These are phyloP conservation scores for Kuschelorhynchus macadamiae DNA, from an alignment of 2,888 invertebrate species.

Conservation along the genomic window DNA sequence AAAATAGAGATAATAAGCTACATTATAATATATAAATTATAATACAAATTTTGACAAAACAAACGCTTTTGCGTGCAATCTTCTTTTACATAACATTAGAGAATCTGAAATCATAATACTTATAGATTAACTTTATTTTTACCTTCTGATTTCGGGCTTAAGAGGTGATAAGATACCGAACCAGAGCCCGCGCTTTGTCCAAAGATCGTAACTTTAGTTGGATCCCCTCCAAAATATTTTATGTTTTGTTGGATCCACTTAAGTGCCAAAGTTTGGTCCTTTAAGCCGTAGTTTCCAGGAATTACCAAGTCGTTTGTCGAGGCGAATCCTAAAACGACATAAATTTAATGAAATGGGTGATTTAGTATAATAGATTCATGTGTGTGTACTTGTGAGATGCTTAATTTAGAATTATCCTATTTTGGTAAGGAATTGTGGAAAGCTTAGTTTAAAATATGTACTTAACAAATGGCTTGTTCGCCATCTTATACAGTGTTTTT, in stretches of 20 bases:
- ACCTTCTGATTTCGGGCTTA: constrained; percentile 51
- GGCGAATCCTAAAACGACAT: constrained; percentile 54
- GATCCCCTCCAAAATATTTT: constrained; percentile 60
- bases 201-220: constrained; percentile 59
- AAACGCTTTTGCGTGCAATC: too few relatives aligned
- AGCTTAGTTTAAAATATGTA: too few relatives aligned
- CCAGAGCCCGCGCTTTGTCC: constrained; percentile 61
- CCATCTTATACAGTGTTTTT: too few relatives aligned
- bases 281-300: constrained; percentile 61
- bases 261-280: constrained; percentile 60
- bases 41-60: too few relatives aligned
- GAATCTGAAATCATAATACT: too few relatives aligned
- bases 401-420: too few relatives aligned
- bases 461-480: too few relatives aligned
- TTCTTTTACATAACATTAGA: too few relatives aligned
- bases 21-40: too few relatives aligned
- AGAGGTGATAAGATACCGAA: constrained; percentile 57
- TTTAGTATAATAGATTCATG: not conserved
- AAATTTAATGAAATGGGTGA: constrained; percentile 9
- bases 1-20: too few relatives aligned
- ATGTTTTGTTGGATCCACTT: constrained; percentile 60
- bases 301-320: constrained; percentile 59
- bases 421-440: too few relatives aligned
- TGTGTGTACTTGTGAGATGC: not conserved
- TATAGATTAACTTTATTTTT: too few relatives aligned